Evolutionary conservation across 1,140 invertebrate genomes (phyloP).

Genomic region (Drusus annulatus): DNA sequence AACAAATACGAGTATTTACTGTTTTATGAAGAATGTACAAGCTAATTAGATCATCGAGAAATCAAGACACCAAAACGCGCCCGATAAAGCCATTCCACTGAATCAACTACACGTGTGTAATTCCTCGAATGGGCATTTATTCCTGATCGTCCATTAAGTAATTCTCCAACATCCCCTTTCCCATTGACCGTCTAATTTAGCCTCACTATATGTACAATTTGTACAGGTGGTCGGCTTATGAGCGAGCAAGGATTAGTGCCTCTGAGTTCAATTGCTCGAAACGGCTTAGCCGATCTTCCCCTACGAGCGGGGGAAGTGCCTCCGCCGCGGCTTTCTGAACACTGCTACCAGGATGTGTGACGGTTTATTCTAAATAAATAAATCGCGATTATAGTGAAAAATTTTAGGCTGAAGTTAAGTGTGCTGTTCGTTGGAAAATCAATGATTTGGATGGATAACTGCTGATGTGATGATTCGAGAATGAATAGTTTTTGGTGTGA

Average conservation of each 20-base stretch:
- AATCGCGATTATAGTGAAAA: too few species aligned
- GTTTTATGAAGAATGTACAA: too few species aligned
- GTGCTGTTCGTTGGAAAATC: too few species aligned
- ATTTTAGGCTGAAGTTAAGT: too few species aligned
- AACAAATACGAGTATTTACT: not conserved
- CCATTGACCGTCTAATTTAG: constrained; percentile 4
- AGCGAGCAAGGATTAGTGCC: constrained; percentile 56
- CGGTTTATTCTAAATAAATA: too few species aligned
- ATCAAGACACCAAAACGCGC: too few species aligned
- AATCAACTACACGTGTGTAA: constrained; percentile 13
- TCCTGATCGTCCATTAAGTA: constrained; percentile 29
- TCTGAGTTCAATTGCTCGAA: constrained; percentile 59
- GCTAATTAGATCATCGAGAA: too few species aligned
- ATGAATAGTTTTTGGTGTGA: too few species aligned
- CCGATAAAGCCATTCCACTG: not conserved
- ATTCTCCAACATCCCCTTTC: constrained; percentile 7
- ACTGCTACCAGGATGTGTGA: too few species aligned
- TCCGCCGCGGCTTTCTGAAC: not conserved
- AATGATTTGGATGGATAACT: too few species aligned
- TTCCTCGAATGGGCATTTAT: constrained; percentile 32
- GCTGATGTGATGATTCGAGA: too few species aligned
- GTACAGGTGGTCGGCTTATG: constrained; percentile 53
- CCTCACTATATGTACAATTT: not conserved
- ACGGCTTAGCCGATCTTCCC: constrained; percentile 46
- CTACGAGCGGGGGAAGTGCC: not conserved